A percentile compares a stretch with the other conserved stretches of the same genome.
These are phyloP conservation scores for Pachymerium ferrugineum DNA, from an alignment of 2,888 invertebrate genomes.

Conservation along the genomic window DNA sequence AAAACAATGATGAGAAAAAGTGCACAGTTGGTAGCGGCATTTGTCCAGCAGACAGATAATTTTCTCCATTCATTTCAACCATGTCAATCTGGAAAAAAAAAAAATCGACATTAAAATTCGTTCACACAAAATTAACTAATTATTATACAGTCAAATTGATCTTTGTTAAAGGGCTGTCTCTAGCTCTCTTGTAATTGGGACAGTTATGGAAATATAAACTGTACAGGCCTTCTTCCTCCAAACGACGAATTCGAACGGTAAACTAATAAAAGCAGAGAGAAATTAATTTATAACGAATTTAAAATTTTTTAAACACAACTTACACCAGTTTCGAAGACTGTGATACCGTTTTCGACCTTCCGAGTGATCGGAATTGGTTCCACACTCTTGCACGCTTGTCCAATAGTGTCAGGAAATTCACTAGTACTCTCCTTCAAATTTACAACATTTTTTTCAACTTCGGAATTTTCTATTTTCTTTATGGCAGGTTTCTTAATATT, in stretches of 20 bases:
- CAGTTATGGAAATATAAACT: slow-evolving; percentile 94
- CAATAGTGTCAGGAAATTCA: neutral
- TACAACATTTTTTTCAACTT: too few species aligned
- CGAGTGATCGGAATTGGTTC: neutral
- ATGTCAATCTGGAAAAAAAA: slow-evolving; percentile 65
- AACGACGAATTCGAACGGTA: slow-evolving; percentile 65
- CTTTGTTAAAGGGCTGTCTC: slow-evolving; percentile 43
- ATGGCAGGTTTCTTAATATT: too few species aligned
- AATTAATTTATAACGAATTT: slow-evolving; percentile 43
- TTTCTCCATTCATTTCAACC: slow-evolving; percentile 75
- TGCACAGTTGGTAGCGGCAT: slow-evolving; percentile 91
- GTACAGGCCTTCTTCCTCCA: slow-evolving; percentile 83
- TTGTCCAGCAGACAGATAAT: slow-evolving; percentile 90
- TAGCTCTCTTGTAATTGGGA: slow-evolving; percentile 52
- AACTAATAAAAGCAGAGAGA: slow-evolving; percentile 52
- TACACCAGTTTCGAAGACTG: neutral
- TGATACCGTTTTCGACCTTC: neutral
- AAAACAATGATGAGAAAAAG: slow-evolving; percentile 76
- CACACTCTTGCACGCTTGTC: neutral
- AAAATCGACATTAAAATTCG: neutral
- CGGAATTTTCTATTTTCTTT: too few species aligned
- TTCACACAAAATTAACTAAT: neutral
- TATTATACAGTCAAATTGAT: slow-evolving; percentile 67
- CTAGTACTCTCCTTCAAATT: too few species aligned
- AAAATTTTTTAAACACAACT: neutral